Base-by-base conservation (phyloP, 2,113 vertebrate species). In the Thamnaconus septentrionalis region DNA sequence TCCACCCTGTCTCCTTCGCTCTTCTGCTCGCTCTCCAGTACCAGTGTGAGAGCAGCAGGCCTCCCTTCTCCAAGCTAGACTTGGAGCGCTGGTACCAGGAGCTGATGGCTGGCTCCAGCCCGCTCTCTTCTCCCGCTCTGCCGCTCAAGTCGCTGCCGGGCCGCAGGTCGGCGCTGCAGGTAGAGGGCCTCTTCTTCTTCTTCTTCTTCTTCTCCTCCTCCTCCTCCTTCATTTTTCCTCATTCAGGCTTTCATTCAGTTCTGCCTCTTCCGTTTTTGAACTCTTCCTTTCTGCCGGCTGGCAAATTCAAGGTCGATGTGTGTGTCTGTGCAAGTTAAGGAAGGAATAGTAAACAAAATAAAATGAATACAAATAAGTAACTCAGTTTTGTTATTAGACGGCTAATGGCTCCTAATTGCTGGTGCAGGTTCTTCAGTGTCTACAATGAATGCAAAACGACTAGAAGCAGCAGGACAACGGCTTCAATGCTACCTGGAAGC, bases 51-150 rank as follows among this genome's bases (percentile, higher is more conserved):
- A 48, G 69, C 75, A 69, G 74, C 54, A 91, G 85, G 81, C 84
- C 87, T 79, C 86, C 75, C 47, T 85, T 87, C 71, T 84, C 89
- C 0, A 83, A 87, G 89, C 79, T 94, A 90, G 93, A 93, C 81
- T 91, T 93, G 89, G 91, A 93, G 82, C 85, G 81, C 75, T 93
- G 90, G 89, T 92, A 93, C 87, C 94, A 88, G 91, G 91, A 91
- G 91, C 82, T 94, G 85, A 93, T 93, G 87, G 75, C 84, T 40
- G 87, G 79, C 52, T 84, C 82, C 40, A 84, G 86, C 86, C 78
- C 85, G 88, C 91, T 93, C 57, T 93, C 91, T 69, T 90, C 93
- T 56, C 91, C 85, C 8, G 64, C 80, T 71, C 77, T 88, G 61
- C 84, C 84, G 0, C 73, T 79, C 80, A 91, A 88, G 80, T 68